Percentiles rank a stretch among this genome's conserved stretches.
phyloP scores from a whole-genome alignment of 2,113 vertebrate genomes.

The Sander vitreus region DNA sequence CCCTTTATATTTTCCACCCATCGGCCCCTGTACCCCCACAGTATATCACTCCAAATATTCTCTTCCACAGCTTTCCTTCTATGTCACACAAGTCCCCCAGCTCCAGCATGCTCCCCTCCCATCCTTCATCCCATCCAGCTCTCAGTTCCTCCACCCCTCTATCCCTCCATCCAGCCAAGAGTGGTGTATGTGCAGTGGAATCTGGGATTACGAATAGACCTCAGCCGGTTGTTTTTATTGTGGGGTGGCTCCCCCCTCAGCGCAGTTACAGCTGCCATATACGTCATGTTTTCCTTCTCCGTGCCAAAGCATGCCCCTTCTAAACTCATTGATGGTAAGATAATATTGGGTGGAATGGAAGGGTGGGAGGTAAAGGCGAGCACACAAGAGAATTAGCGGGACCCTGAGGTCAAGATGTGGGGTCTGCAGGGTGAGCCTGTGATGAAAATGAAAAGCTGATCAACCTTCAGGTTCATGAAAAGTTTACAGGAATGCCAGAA shows the following conservation, averaged over 20 bases:
- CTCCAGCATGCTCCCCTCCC: constrained; percentile 19
- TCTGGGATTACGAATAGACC: constrained; percentile 64
- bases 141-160: constrained; percentile 38
- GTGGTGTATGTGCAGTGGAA: constrained; percentile 57
- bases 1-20: constrained; percentile 18
- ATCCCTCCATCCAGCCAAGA: constrained; percentile 48
- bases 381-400: constrained; percentile 15
- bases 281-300: constrained; percentile 69
- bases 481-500: constrained; percentile 14
- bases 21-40: background rate
- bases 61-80: constrained; percentile 34
- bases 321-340: constrained; percentile 65
- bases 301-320: constrained; percentile 65
- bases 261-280: constrained; percentile 77
- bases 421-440: constrained; percentile 14
- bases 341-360: constrained; percentile 57
- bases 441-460: constrained; percentile 37
- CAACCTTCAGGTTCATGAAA: constrained; percentile 39
- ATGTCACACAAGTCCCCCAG: constrained; percentile 39
- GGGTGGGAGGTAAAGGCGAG: constrained; percentile 39
- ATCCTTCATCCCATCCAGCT: constrained; percentile 45
- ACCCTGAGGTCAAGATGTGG: constrained; percentile 53
- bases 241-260: constrained; percentile 56
- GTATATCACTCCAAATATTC: constrained; percentile 11
- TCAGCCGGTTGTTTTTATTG: constrained; percentile 79